Evolutionary conservation across 2,797 vertebrate species (phyloP), one percentile per base, ranked within the genome.

Genomic region (Necrosyrtes monachus): DNA sequence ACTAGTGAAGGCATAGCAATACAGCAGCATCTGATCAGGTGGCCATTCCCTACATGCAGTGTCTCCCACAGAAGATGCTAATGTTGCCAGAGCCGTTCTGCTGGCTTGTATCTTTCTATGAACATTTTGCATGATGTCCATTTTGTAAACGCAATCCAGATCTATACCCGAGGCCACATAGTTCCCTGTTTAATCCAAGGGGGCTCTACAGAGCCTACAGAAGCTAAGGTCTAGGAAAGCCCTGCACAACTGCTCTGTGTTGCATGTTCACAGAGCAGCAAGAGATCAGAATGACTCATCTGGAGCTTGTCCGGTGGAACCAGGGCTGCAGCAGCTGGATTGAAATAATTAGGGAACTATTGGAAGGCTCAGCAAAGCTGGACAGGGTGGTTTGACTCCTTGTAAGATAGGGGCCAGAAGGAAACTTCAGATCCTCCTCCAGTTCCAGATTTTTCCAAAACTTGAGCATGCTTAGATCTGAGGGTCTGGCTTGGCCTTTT

Each of bases 381-480:
- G 81, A 72, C 53, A 64, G 80, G 37, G 19, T 59, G 35, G 20
- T 73, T 80, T 87, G 79, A 17, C 56, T 88, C 54, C 53, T 80
- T 91, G 78, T 65, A 81, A 75, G 82, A 73, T 0, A 83, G 53
- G 60, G 77, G 57, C 39, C 41, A 90, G 46, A 78, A 77, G 64
- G 5, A 93, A 89, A 63, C 56, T 92, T 96, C 72, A 88, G 75
- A 89, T 96, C 72, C 33, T 94, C 45, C 72, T 96, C 93, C 92
- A 94, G 68, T 85, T 80, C 20, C 53, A 72, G 57, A 68, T 83
- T 96, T 90, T 95, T 83, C 59, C 35, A 28, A 78, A 87, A n/a
- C 68, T 80, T 13, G 8, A 86, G 33, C 20, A 2, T 63, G 53
- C 79, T 89, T 87, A 85, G 56, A 91, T 93, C 64, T 56, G 78